Base-by-base conservation (phyloP, 1,140 invertebrate species). In the Stenopsyche tienmushanensis region DNA sequence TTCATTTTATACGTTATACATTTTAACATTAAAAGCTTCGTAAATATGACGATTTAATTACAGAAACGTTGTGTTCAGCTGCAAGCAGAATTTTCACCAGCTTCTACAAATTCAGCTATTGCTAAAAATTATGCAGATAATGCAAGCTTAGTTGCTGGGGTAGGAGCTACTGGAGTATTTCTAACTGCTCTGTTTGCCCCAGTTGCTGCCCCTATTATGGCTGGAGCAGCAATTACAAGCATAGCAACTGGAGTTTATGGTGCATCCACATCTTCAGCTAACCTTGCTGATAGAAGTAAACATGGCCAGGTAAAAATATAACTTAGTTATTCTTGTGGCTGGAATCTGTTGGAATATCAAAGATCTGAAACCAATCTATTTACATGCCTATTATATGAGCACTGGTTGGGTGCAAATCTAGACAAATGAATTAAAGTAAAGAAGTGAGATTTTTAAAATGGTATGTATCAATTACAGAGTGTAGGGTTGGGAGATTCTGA, bases 401-500 rank as follows among this genome's bases (percentile, higher is more conserved):
- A 9, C n/a, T 41, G 8, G n/a, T 49, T n/a, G 39, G 39, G 8
- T 41, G n/a, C 8, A n/a, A n/a, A 41, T 41, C 39, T 41, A 9
- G n/a, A 9, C n/a, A 9, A 41, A 53, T 20, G 8, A 23, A 53
- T 20, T 20, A 53, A 10, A 25, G 9, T 24, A 20, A 25, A 20
- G 13, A 21, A 49, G 8, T 53, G 5, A 3, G 18, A 21, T 18
- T 53, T 24, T n/a, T 20, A n/a, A n/a, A n/a, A n/a, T n/a, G n/a
- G n/a, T n/a, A n/a, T n/a, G n/a, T n/a, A 24, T 53, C 8, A 17
- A 13, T 53, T 24, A 20, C 7, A 17, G 24, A 21, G 13, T 53
- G 7, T 77, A 44, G 73, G 72, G 71, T 68, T 77, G 50, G 52
- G 23, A 0, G 72, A 76, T 64, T 39, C 72, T 10, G 75, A 77